A percentile compares a stretch with the other conserved stretches of the same genome.
Evolutionary conservation across 1,140 invertebrate species (phyloP).

Genomic region (Sinonovacula constricta): DNA sequence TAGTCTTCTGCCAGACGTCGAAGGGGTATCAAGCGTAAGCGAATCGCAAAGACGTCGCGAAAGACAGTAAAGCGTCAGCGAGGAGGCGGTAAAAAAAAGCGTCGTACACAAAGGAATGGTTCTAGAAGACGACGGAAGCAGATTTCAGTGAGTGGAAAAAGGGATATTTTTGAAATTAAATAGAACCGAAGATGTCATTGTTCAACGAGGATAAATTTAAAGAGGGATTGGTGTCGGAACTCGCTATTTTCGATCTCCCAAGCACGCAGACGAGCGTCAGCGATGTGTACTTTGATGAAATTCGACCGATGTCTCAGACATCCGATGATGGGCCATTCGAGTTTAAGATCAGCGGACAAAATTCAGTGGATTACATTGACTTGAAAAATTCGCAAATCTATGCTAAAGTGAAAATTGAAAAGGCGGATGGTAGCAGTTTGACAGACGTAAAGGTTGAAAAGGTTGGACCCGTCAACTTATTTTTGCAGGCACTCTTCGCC

Average conservation of each 20-base stretch:
- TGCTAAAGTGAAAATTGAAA: slow-evolving; percentile 8
- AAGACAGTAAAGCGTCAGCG: neutral
- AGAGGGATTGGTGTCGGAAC: slow-evolving; percentile 19
- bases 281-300: slow-evolving; percentile 25
- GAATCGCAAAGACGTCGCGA: neutral
- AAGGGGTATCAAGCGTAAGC: slow-evolving; percentile 17
- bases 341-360: slow-evolving; percentile 34
- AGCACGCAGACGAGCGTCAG: slow-evolving; percentile 24
- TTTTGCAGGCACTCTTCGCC: slow-evolving; percentile 18
- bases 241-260: slow-evolving; percentile 29
- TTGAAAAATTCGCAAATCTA: slow-evolving; percentile 33
- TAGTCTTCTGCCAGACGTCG: slow-evolving; percentile 8
- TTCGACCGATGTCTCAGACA: slow-evolving; percentile 10
- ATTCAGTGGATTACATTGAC: slow-evolving; percentile 30
- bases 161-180: neutral
- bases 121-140: slow-evolving; percentile 6
- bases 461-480: slow-evolving; percentile 3
- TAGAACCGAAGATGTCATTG: slow-evolving; percentile 3
- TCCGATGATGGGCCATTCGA: slow-evolving; percentile 38
- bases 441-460: neutral
- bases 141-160: neutral
- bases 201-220: slow-evolving; percentile 19
- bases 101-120: slow-evolving; percentile 6
- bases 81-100: slow-evolving; percentile 8
- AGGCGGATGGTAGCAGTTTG: slow-evolving; percentile 6